phyloP scores from a whole-genome alignment of 2,797 vertebrate species.

The Natrix natrix region DNA sequence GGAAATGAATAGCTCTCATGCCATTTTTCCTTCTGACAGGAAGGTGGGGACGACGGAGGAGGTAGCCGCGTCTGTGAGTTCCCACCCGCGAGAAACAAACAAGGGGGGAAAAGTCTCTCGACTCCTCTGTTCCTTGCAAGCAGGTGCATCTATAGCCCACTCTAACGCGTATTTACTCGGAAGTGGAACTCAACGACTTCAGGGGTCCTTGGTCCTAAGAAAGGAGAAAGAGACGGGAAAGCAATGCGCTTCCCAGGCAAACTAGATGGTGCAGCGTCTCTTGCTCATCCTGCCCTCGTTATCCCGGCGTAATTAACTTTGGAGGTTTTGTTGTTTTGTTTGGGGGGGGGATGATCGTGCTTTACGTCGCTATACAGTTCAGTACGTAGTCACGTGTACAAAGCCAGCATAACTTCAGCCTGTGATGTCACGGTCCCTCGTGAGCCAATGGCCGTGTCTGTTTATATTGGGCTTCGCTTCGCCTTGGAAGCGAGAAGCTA shows the following conservation, averaged over 20 bases:
- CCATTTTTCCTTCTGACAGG: background rate
- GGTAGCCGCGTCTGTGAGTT: background rate
- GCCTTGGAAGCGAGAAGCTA: background rate
- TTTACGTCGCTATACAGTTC: background rate
- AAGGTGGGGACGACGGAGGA: background rate
- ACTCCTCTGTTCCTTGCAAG: background rate
- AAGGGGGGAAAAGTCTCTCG: no score
- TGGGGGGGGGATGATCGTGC: no score
- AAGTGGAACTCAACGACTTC: background rate
- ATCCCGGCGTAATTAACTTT: background rate
- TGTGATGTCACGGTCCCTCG: background rate
- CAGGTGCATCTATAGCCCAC: no score
- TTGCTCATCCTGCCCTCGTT: background rate
- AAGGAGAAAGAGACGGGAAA: background rate
- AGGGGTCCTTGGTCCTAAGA: background rate
- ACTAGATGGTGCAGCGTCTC: background rate
- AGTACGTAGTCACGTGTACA: slow-evolving; percentile 46
- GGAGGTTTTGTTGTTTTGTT: background rate
- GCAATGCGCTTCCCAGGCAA: background rate
- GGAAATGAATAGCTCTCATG: background rate
- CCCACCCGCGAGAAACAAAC: background rate
- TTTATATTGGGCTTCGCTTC: slow-evolving; percentile 21
- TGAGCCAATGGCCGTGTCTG: slow-evolving; percentile 46
- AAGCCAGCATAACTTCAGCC: background rate
- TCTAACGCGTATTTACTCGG: background rate